phyloP scores from a whole-genome alignment of 2,113 vertebrate species.

The Crotophaga sulcirostris region DNA sequence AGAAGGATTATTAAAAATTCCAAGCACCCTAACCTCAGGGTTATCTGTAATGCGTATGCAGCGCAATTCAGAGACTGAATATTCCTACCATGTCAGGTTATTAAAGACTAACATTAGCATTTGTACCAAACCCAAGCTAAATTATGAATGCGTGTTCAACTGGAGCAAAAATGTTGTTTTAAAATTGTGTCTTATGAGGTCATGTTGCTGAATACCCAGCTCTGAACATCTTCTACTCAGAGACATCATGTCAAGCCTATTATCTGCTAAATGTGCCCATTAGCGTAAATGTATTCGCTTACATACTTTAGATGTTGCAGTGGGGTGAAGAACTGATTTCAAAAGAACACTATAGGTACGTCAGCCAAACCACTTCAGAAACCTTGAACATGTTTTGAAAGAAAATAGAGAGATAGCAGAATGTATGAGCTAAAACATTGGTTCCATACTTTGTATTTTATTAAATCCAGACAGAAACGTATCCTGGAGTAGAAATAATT shows the following conservation, averaged over 20 bases:
- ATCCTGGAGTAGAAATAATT: neutral
- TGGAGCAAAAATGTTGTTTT: neutral
- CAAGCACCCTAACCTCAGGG: neutral
- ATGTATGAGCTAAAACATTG: neutral
- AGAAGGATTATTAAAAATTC: neutral
- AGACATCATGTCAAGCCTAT: slow-evolving; percentile 16
- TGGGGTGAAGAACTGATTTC: slow-evolving; percentile 4
- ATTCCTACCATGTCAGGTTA: neutral
- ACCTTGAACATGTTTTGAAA: slow-evolving; percentile 31
- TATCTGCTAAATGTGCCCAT: slow-evolving; percentile 36
- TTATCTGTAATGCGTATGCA: neutral
- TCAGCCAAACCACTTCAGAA: slow-evolving; percentile 5
- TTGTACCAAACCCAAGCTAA: neutral
- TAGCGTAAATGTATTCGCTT: slow-evolving; percentile 35
- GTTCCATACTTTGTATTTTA: neutral
- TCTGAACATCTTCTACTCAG: neutral
- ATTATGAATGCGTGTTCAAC: neutral
- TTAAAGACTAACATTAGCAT: neutral
- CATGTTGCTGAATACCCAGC: slow-evolving; percentile 14
- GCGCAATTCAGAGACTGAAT: neutral
- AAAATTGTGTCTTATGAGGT: neutral
- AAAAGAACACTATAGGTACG: neutral
- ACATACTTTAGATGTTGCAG: neutral
- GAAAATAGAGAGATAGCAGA: slow-evolving; percentile 7
- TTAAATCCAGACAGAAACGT: neutral